These are phyloP conservation scores for Ianthella basta DNA, from an alignment of 37 sponge, comb jelly and placozoan genomes.

Conservation along the genomic window DNA sequence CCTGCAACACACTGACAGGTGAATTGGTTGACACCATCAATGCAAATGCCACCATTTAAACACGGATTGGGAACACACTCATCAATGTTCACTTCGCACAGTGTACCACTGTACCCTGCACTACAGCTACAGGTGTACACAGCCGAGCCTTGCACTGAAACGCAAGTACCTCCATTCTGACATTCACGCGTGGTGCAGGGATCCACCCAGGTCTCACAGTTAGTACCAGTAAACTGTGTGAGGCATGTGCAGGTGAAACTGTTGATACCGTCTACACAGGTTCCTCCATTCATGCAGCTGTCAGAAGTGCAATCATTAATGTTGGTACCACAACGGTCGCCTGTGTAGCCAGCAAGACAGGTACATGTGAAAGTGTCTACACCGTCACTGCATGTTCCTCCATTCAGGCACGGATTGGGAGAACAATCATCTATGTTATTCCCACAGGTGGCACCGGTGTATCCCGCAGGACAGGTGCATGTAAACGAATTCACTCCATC, in stretches of 20 bases:
- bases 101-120: constrained; percentile 40
- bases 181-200: constrained; percentile 40
- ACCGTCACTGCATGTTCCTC: constrained; percentile 40
- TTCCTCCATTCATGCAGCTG: constrained; percentile 34
- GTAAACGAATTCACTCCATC: constrained; percentile 32
- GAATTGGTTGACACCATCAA: constrained; percentile 32
- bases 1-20: constrained; percentile 25
- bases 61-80: constrained; percentile 41
- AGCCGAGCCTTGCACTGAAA: constrained; percentile 11
- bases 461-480: background rate
- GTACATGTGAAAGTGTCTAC: constrained; percentile 24
- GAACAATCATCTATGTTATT: constrained; percentile 45
- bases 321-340: constrained; percentile 27
- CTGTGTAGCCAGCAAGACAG: constrained; percentile 36
- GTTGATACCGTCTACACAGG: constrained; percentile 6
- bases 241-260: constrained; percentile 8
- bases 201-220: constrained; percentile 37
- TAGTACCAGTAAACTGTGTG: constrained; percentile 25
- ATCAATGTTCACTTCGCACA: constrained; percentile 46
- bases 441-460: constrained; percentile 3
- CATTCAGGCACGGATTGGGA: constrained; percentile 40
- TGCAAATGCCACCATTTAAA: constrained; percentile 31
- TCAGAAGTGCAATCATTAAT: constrained; percentile 32
- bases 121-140: constrained; percentile 38
- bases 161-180: constrained; percentile 43